Conservation (phyloP, 1,140 invertebrate genomes). For the Drosophila santomea region DNA sequence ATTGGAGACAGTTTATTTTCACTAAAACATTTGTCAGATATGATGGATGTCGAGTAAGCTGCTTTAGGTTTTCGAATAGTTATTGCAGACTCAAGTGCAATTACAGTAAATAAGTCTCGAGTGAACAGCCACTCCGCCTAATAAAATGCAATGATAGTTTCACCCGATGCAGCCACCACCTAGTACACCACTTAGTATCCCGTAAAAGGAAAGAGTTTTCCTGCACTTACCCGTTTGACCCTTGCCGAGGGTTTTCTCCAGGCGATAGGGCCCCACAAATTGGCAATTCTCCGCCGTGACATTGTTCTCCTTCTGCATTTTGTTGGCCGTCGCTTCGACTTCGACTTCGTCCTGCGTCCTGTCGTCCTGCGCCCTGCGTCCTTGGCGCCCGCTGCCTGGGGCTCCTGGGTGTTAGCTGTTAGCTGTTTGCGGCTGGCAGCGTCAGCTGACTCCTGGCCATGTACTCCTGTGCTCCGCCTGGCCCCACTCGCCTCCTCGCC, state of each 20-base stretch:
- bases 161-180: conserved; percentile 3
- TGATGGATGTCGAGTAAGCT: too few species aligned
- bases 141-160: conserved; percentile 24
- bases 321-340: conserved; percentile 50
- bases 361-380: conserved; percentile 19
- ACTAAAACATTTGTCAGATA: too few species aligned
- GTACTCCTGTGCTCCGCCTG: conserved; percentile 36
- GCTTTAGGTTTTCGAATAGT: too few species aligned
- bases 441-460: conserved; percentile 66
- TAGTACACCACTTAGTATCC: not conserved
- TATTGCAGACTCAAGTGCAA: not conserved
- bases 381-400: conserved; percentile 12
- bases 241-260: conserved; percentile 99
- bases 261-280: conserved; percentile 98
- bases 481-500: conserved; percentile 13
- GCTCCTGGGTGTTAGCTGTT: conserved; percentile 50
- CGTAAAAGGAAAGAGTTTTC: conserved; percentile 19
- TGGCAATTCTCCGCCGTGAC: conserved; percentile 91
- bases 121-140: not conserved
- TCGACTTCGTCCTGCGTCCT: conserved; percentile 3
- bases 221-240: conserved; percentile 96
- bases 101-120: conserved; percentile 7
- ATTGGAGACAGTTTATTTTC: too few species aligned
- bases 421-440: conserved; percentile 63
- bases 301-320: conserved; percentile 86